Evolutionary conservation across 2,888 invertebrate genomes (phyloP).

Genomic region (Drosophila mettleri): DNA sequence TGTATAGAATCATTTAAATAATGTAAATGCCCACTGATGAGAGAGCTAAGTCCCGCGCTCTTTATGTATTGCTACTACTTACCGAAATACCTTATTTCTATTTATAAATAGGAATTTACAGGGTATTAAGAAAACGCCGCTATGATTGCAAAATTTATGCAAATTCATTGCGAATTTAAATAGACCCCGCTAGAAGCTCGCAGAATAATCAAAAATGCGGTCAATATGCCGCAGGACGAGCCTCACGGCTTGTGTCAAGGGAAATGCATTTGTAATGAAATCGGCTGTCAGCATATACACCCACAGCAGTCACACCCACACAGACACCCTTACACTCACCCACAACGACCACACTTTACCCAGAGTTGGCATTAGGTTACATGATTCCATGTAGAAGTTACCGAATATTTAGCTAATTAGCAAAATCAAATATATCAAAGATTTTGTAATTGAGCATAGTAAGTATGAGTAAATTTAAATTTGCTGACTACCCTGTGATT

Average conservation of each 20-base stretch:
- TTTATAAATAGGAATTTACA: background rate
- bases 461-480: background rate
- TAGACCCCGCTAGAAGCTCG: constrained; percentile 32
- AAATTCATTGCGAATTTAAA: constrained; percentile 76
- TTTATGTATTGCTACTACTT: background rate
- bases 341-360: constrained; percentile 6
- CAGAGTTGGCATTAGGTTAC: background rate
- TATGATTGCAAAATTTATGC: constrained; percentile 60
- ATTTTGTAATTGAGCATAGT: background rate
- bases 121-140: constrained; percentile 29
- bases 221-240: constrained; percentile 59
- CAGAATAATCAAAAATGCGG: constrained; percentile 65
- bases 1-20: no score
- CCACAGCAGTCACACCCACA: constrained; percentile 13
- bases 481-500: background rate
- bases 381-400: constrained; percentile 2
- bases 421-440: constrained; percentile 33
- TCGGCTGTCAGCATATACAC: constrained; percentile 40
- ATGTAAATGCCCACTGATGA: no score
- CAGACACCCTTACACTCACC: constrained; percentile 13
- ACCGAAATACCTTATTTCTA: no score
- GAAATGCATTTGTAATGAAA: constrained; percentile 77
- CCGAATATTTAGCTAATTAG: constrained; percentile 35
- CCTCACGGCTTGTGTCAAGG: constrained; percentile 25
- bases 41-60: no score